phyloP scores from a whole-genome alignment of 2,113 vertebrate species.

The Zeus faber region DNA sequence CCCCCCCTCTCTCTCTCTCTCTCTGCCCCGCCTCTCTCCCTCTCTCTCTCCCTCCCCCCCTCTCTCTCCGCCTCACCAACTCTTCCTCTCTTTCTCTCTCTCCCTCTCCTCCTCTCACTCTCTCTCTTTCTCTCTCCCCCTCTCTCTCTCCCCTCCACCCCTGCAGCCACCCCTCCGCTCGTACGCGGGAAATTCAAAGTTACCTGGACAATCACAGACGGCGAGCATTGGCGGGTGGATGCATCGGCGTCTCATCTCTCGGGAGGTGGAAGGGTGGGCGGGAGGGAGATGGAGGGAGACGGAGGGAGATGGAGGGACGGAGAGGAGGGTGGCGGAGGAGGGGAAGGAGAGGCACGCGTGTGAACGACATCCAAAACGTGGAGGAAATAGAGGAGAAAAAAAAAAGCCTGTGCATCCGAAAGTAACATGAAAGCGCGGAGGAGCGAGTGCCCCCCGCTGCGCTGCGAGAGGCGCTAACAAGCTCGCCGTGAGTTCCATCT shows the following conservation, averaged over 20 bases:
- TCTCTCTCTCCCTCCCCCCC: conserved; percentile 24
- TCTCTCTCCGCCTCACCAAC: conserved; percentile 18
- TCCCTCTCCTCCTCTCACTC: conserved; percentile 34
- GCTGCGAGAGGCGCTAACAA: too few relatives aligned
- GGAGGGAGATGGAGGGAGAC: neutral
- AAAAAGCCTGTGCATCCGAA: neutral
- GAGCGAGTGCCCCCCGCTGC: too few relatives aligned
- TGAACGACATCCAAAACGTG: neutral
- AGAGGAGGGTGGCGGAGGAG: neutral
- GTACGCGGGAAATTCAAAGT: too few relatives aligned
- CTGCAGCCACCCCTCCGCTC: too few relatives aligned
- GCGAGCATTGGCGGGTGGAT: too few relatives aligned
- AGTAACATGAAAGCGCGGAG: neutral
- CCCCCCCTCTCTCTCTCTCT: conserved; percentile 38
- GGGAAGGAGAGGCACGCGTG: neutral
- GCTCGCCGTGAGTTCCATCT: too few relatives aligned
- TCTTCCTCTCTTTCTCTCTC: conserved; percentile 21
- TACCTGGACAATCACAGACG: too few relatives aligned
- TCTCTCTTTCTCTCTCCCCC: too few relatives aligned
- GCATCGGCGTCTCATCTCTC: too few relatives aligned
- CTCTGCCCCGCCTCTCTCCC: neutral
- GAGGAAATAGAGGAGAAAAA: too few relatives aligned
- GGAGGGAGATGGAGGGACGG: neutral
- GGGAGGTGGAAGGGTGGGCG: too few relatives aligned
- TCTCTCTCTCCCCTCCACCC: too few relatives aligned